Percentiles rank a stretch among this genome's conserved stretches.
Conservation (phyloP, 2,888 invertebrate genomes). For the Endomychus coccineus region DNA sequence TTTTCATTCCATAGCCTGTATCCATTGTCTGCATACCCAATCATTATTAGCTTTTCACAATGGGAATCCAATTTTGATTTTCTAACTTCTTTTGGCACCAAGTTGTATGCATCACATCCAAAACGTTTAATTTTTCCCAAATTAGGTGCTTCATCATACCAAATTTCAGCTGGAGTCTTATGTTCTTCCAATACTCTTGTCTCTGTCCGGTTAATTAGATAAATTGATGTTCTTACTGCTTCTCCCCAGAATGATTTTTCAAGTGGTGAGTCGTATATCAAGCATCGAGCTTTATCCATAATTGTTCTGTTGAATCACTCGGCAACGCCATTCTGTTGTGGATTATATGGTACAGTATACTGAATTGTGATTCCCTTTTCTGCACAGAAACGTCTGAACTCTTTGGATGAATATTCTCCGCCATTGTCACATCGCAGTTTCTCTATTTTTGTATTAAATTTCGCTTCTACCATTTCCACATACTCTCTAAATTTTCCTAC, state of each 20-base stretch:
- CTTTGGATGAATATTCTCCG: constrained; percentile 25
- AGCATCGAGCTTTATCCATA: constrained; percentile 6
- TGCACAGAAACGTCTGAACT: constrained; percentile 11
- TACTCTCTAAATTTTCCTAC: constrained; percentile 22
- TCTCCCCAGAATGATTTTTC: constrained; percentile 9
- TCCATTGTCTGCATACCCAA: constrained; percentile 19
- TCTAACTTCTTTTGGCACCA: constrained; percentile 13
- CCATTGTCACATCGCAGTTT: constrained; percentile 25
- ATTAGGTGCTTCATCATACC: constrained; percentile 9
- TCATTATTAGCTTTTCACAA: constrained; percentile 15
- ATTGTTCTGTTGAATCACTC: constrained; percentile 17
- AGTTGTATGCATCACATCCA: constrained; percentile 13
- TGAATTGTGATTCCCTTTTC: constrained; percentile 17
- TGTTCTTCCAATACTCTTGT: constrained; percentile 1
- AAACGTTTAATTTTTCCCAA: constrained; percentile 11
- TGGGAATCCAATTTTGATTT: constrained; percentile 14
- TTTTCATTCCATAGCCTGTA: constrained; percentile 17
- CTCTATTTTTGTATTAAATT: constrained; percentile 20
- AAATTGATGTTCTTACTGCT: constrained; percentile 10
- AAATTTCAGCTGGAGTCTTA: constrained; percentile 13
- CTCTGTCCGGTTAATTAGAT: too few relatives aligned
- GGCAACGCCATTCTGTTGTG: constrained; percentile 11
- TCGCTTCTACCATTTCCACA: constrained; percentile 12
- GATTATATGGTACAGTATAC: too few relatives aligned
- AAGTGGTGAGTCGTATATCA: constrained; percentile 5